Conservation (phyloP, 2,888 invertebrate genomes). For the Baronia brevicornis region DNA sequence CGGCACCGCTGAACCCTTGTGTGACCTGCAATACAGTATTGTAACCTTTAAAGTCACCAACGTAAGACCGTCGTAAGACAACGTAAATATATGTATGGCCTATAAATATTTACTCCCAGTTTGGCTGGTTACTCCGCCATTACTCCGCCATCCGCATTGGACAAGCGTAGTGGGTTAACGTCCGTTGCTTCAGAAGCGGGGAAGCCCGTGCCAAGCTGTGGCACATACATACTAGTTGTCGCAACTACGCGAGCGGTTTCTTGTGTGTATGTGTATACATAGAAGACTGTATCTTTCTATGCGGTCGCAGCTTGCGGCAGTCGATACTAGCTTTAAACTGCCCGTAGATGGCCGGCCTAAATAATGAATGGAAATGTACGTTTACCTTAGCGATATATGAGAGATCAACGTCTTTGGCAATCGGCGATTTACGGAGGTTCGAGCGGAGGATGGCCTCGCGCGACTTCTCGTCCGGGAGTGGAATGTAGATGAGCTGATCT, state of each 20-base stretch:
- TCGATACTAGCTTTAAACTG: not conserved
- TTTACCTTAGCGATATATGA: slow-evolving; percentile 87
- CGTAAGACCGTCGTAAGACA: too few relatives aligned
- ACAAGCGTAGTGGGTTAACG: too few relatives aligned
- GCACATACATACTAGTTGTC: too few relatives aligned
- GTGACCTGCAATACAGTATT: slow-evolving; percentile 75
- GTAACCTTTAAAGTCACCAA: not conserved
- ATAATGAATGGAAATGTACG: not conserved
- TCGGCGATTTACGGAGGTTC: slow-evolving; percentile 96
- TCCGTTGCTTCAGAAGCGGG: too few relatives aligned
- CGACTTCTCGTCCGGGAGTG: slow-evolving; percentile 98
- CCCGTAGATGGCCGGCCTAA: not conserved
- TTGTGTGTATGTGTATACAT: not conserved
- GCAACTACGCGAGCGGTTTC: too few relatives aligned
- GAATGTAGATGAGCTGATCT: slow-evolving; percentile 99
- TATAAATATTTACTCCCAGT: too few relatives aligned
- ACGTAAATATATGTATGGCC: too few relatives aligned
- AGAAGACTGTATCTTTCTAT: too few relatives aligned
- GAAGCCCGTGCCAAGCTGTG: too few relatives aligned
- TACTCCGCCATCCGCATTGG: too few relatives aligned
- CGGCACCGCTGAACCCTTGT: slow-evolving; percentile 98
- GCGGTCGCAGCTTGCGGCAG: not conserved
- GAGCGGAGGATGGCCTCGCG: slow-evolving; percentile 97
- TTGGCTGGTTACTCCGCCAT: too few relatives aligned
- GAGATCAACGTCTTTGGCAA: slow-evolving; percentile 96